A percentile compares a stretch with the other conserved stretches of the same genome.
These are phyloP conservation scores for Phlogophora meticulosa DNA, from an alignment of 2,888 invertebrate species.

Conservation along the genomic window DNA sequence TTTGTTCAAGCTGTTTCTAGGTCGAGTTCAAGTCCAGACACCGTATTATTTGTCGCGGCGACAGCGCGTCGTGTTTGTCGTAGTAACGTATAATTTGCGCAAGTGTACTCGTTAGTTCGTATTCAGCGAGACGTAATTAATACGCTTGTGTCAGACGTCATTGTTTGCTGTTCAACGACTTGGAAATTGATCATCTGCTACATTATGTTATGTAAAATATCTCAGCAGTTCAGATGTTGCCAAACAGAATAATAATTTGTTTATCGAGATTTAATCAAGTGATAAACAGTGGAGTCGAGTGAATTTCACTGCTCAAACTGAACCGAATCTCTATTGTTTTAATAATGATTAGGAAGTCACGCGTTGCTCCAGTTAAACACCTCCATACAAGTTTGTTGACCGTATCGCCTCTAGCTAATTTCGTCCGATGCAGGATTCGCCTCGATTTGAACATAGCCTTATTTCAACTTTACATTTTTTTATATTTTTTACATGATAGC, in stretches of 20 bases:
- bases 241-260: not conserved
- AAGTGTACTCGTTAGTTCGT: constrained; percentile 76
- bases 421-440: too few relatives aligned
- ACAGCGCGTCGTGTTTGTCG: constrained; percentile 46
- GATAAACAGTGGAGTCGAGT: not conserved
- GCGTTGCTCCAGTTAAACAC: too few relatives aligned
- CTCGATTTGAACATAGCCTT: too few relatives aligned
- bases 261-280: not conserved
- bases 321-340: too few relatives aligned
- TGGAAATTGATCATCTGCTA: constrained; percentile 66
- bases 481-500: too few relatives aligned
- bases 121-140: constrained; percentile 77
- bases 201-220: constrained; percentile 77
- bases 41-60: constrained; percentile 11
- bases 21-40: constrained; percentile 62
- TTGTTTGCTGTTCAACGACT: constrained; percentile 67
- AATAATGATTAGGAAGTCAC: too few relatives aligned
- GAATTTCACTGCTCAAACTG: not conserved
- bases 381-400: too few relatives aligned
- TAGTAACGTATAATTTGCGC: constrained; percentile 68
- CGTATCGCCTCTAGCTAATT: too few relatives aligned
- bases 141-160: constrained; percentile 68
- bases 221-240: constrained; percentile 16
- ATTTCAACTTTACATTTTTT: too few relatives aligned
- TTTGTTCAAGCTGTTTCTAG: constrained; percentile 61